Conservation (phyloP, 2,888 invertebrate genomes). For the Zygaena filipendulae region DNA sequence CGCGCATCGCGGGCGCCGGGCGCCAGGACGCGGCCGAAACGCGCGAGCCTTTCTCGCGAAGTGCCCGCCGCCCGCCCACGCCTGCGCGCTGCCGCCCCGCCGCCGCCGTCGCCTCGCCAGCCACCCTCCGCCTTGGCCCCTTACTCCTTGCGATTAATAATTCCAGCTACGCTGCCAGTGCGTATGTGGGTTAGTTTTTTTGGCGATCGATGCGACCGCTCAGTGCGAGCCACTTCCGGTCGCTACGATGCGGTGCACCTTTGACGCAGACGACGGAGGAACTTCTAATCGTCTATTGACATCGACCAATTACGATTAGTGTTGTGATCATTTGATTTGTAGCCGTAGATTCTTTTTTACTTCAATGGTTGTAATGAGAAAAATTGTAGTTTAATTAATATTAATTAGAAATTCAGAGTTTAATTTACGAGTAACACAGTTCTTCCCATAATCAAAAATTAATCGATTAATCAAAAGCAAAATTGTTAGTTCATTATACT, state of each 20-base stretch:
- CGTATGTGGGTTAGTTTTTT: constrained; percentile 69
- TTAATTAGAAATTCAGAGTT: too few species aligned
- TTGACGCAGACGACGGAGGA: constrained; percentile 39
- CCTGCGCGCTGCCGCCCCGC: constrained; percentile 32
- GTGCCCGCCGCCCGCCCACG: constrained; percentile 50
- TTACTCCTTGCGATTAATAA: constrained; percentile 63
- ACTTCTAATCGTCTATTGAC: constrained; percentile 49
- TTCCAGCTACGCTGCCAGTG: constrained; percentile 67
- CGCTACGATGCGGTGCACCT: constrained; percentile 41
- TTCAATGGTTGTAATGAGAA: too few species aligned
- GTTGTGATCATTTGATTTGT: too few species aligned
- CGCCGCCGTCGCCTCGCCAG: constrained; percentile 17
- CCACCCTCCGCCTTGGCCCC: constrained; percentile 44
- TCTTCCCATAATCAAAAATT: too few species aligned
- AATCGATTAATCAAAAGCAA: too few species aligned
- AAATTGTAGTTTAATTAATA: too few species aligned
- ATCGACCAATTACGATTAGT: too few species aligned
- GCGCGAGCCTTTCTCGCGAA: constrained; percentile 62
- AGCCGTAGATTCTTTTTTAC: too few species aligned
- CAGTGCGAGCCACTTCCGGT: constrained; percentile 52
- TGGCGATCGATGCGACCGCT: constrained; percentile 67
- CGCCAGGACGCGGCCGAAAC: constrained; percentile 53
- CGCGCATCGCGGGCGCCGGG: constrained; percentile 58
- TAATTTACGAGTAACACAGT: too few species aligned
- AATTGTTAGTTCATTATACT: too few species aligned